Evolutionary conservation across 2,797 vertebrate genomes (phyloP), one percentile per base, ranked within the genome.

Genomic region (Sciaenops ocellatus): DNA sequence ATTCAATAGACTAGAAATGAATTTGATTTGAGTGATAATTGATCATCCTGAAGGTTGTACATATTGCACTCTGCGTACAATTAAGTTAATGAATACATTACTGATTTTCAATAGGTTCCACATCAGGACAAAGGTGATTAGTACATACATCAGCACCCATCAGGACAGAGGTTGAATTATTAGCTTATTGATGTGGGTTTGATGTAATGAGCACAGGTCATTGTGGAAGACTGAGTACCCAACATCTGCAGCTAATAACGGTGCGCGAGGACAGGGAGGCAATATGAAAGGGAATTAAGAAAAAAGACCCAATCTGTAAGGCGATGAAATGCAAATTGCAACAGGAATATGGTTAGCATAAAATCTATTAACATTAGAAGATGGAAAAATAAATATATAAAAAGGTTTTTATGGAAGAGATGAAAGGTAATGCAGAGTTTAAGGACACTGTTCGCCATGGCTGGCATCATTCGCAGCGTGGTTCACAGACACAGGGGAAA

Each of bases 401-500:
- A 82, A 66, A 70, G 22, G 8, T 5, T 69, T 88, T 82, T 78
- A 65, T 73, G 62, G 71, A 79, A 50, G 61, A 46, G 30, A 69
- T 79, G 67, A 70, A 87, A 84, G 85, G 77, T 89, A 82, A 74
- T 64, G 41, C 30, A 44, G 70, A 84, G 79, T 85, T 84, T 84
- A 79, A 82, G 67, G 78, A 89, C 80, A 82, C 69, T 69, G 73
- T 84, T 89, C 82, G 76, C 81, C 78, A 76, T 81, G 83, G 79
- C 85, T 83, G 84, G 59, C 65, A 52, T 83, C 76, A 78, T 85
- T 85, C 17, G 38, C 68, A 56, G 60, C 60, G 76, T 78, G 82
- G 74, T 85, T 87, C 85, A 78, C 73, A 79, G 80, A 65, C 89
- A 85, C 86, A 38, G 84, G 82, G 89, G 87, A 93, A 93, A 92